Conservation (phyloP, 2,797 vertebrate genomes). For the Notolabrus celidotus region DNA sequence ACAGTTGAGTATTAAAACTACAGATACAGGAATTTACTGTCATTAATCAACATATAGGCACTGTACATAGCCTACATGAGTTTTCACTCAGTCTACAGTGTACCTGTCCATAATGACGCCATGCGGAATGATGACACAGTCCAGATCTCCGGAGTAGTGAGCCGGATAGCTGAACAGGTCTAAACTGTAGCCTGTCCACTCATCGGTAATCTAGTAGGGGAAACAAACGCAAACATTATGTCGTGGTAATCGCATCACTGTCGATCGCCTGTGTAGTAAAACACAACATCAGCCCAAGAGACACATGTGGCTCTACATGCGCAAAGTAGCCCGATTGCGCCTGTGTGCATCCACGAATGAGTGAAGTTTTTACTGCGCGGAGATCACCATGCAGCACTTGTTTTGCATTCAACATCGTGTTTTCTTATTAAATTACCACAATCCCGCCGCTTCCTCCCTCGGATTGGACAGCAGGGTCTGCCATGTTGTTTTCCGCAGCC, state of each 20-base stretch:
- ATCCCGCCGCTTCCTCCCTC: slow-evolving; percentile 63
- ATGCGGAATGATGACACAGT: slow-evolving; percentile 91
- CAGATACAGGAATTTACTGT: no score
- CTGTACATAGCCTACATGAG: no score
- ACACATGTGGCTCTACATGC: slow-evolving; percentile 9
- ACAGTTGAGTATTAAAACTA: no score
- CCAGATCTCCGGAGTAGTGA: slow-evolving; percentile 91
- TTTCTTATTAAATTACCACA: slow-evolving; percentile 73
- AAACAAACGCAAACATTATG: slow-evolving; percentile 18
- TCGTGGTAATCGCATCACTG: not conserved
- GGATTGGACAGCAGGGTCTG: slow-evolving; percentile 48
- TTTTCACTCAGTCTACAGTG: slow-evolving; percentile 67
- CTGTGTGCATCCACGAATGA: slow-evolving; percentile 4
- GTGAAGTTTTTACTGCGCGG: slow-evolving; percentile 7
- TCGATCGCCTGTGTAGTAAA: not conserved
- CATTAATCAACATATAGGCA: no score
- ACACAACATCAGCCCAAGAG: not conserved
- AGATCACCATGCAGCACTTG: slow-evolving; percentile 10
- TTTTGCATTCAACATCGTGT: not conserved
- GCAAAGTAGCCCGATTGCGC: not conserved
- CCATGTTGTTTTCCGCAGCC: slow-evolving; percentile 73
- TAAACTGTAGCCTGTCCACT: slow-evolving; percentile 92
- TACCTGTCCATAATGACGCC: slow-evolving; percentile 95
- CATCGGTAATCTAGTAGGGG: slow-evolving; percentile 85
- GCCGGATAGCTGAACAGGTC: slow-evolving; percentile 91